Conservation (phyloP, 2,113 vertebrate species). For the Nothobranchius kuhntae region DNA sequence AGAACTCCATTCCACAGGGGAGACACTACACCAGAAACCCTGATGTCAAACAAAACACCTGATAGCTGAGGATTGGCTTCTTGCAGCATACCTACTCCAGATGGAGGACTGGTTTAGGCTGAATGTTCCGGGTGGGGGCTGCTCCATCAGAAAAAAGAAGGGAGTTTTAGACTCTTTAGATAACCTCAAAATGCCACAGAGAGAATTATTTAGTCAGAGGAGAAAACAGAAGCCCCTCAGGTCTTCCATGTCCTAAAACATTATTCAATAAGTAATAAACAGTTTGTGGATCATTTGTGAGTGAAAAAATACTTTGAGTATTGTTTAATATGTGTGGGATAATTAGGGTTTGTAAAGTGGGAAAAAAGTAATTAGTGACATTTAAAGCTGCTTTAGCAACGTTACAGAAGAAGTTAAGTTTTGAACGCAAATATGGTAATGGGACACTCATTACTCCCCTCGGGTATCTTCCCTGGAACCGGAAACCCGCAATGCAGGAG, state of each 20-base stretch:
- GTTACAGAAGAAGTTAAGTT: no score
- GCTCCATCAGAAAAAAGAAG: slow-evolving; percentile 11
- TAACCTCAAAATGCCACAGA: slow-evolving; percentile 9
- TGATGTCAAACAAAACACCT: slow-evolving; percentile 62
- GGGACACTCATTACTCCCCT: no score
- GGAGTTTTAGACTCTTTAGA: slow-evolving; percentile 2
- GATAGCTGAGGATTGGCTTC: slow-evolving; percentile 63
- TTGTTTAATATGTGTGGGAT: no score
- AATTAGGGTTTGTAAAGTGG: no score
- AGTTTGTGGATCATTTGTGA: no score
- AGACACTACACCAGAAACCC: slow-evolving; percentile 51
- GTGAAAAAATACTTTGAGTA: no score
- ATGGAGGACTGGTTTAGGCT: slow-evolving; percentile 56
- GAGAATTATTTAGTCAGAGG: slow-evolving; percentile 17
- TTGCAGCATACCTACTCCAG: slow-evolving; percentile 70
- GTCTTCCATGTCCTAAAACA: neutral
- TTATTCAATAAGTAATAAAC: no score
- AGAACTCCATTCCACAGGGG: slow-evolving; percentile 59
- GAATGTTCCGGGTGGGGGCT: slow-evolving; percentile 42
- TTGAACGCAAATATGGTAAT: no score
- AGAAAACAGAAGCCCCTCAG: neutral
- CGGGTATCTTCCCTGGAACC: no score
- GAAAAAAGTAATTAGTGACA: no score
- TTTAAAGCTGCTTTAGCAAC: no score
- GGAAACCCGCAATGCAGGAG: no score